Percentiles rank a stretch among this genome's conserved stretches.
Evolutionary conservation across 92 coral and sea anemone genomes (phyloP).

Genomic region (Zoanthus solanderi): DNA sequence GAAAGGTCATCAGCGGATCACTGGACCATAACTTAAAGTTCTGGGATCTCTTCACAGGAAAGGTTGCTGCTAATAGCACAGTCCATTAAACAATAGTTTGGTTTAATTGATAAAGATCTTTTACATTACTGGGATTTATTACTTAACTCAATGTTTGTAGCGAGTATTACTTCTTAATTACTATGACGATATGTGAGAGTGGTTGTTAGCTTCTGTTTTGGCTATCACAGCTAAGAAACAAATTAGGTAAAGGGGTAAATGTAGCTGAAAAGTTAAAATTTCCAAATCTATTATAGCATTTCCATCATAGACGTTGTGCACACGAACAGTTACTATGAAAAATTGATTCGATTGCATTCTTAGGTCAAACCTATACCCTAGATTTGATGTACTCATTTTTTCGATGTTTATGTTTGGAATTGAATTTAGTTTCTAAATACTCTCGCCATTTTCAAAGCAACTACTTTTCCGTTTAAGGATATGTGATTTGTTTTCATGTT

Average conservation of each 20-base stretch:
- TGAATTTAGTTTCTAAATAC: neutral
- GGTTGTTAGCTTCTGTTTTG: neutral
- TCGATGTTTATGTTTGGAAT: neutral
- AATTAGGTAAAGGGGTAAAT: too few relatives aligned
- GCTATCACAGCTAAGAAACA: too few relatives aligned
- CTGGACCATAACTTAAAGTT: constrained; percentile 97
- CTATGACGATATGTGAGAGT: too few relatives aligned
- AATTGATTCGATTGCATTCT: neutral
- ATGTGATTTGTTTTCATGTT: neutral
- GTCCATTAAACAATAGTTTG: neutral
- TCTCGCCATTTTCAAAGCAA: neutral
- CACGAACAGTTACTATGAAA: too few relatives aligned
- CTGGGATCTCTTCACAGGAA: constrained; percentile 98
- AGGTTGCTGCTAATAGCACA: constrained; percentile 59
- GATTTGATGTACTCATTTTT: neutral
- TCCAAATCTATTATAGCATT: too few relatives aligned
- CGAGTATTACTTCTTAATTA: too few relatives aligned
- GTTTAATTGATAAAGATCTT: too few relatives aligned
- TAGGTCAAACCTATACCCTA: neutral
- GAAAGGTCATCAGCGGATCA: constrained; percentile 98
- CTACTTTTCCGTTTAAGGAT: neutral
- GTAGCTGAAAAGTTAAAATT: too few relatives aligned
- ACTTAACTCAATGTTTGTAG: too few relatives aligned
- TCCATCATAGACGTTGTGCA: too few relatives aligned
- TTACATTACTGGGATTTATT: too few relatives aligned